These are phyloP conservation scores for Oceanodroma tethys DNA, from an alignment of 2,113 vertebrate species.

Conservation along the genomic window DNA sequence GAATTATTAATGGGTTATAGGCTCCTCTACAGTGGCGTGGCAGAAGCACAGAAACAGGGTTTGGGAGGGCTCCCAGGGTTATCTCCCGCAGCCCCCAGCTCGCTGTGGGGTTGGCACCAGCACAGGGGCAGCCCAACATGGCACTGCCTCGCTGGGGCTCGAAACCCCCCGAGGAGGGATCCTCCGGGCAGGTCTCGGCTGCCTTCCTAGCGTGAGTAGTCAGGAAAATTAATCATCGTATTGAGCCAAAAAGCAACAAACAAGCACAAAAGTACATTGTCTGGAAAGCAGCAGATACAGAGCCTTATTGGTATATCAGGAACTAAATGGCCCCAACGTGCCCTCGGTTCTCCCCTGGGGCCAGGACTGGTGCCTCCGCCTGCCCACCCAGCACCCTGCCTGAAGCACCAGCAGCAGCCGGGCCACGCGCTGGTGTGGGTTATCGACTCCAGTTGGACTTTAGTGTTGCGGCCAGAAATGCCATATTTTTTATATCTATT, in stretches of 20 bases:
- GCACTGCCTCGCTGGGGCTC: rapidly evolving
- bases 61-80: neutral
- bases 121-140: neutral
- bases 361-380: neutral
- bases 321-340: rapidly evolving
- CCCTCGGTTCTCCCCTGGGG: neutral
- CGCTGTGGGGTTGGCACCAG: rapidly evolving
- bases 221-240: neutral
- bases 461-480: neutral
- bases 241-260: neutral
- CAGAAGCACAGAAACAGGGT: neutral
- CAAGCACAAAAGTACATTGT: neutral
- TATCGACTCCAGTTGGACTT: neutral
- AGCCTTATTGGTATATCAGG: neutral
- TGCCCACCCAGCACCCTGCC: neutral
- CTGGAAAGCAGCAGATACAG: neutral
- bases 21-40: neutral
- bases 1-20: neutral
- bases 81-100: neutral
- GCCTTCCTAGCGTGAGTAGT: neutral
- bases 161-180: neutral
- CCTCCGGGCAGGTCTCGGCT: neutral
- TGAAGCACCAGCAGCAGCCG: neutral
- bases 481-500: neutral
- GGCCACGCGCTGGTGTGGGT: rapidly evolving